phyloP scores from a whole-genome alignment of 2,113 vertebrate species.

The Pao palembangensis region DNA sequence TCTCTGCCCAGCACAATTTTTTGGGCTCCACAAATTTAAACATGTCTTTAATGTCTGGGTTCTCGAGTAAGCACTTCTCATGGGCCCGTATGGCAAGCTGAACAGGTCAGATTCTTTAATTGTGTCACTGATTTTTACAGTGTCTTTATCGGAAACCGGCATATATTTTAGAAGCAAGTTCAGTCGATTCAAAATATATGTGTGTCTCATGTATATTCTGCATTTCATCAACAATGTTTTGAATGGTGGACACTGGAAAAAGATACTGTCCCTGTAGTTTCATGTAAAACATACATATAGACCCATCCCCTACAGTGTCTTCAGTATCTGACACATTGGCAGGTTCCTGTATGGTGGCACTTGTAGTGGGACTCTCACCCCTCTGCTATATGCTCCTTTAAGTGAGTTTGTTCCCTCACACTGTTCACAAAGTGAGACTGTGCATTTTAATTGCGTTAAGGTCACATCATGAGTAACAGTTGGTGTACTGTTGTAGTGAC shows the following conservation, averaged over 20 bases:
- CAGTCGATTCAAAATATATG: slow-evolving; percentile 26
- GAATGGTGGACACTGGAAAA: too few species aligned
- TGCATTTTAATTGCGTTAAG: slow-evolving; percentile 4
- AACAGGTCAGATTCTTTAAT: slow-evolving; percentile 34
- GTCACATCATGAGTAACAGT: background rate
- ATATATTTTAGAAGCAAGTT: slow-evolving; percentile 8
- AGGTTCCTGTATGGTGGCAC: background rate
- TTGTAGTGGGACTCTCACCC: background rate
- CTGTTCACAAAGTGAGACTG: slow-evolving; percentile 22
- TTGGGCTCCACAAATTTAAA: slow-evolving; percentile 22
- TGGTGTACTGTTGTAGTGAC: background rate
- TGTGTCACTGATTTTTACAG: slow-evolving; percentile 29
- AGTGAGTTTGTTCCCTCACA: slow-evolving; percentile 16
- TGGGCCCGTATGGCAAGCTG: slow-evolving; percentile 17
- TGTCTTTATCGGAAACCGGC: slow-evolving; percentile 24
- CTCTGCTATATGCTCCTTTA: slow-evolving; percentile 26
- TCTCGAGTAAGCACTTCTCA: slow-evolving; percentile 6
- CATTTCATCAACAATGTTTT: too few species aligned
- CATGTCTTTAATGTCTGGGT: slow-evolving; percentile 4
- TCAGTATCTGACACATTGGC: slow-evolving; percentile 4
- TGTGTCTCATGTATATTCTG: slow-evolving; percentile 28
- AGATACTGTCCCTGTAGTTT: slow-evolving; percentile 40
- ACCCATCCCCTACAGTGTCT: background rate
- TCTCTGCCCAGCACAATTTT: slow-evolving; percentile 12
- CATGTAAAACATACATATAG: slow-evolving; percentile 24